Evolutionary conservation across 2,797 vertebrate species (phyloP).

Genomic region (Gila robusta): DNA sequence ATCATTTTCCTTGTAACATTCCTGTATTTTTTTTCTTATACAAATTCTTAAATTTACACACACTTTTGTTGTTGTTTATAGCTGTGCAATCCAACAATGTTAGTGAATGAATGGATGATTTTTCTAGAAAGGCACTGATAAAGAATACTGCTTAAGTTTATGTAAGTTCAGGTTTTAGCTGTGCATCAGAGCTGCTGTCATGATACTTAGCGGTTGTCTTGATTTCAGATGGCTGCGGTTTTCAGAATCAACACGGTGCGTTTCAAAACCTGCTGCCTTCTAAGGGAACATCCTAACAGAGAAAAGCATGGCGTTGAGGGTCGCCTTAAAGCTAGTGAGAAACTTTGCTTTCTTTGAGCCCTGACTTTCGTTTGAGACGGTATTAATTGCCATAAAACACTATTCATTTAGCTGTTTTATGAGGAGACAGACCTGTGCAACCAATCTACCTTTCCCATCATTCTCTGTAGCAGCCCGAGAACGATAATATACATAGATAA

Average conservation of each 20-base stretch:
- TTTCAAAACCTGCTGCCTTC: slow-evolving; percentile 2
- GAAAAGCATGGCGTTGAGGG: not conserved
- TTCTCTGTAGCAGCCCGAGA: not conserved
- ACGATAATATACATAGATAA: not conserved
- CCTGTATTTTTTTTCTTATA: no score
- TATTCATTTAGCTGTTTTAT: not conserved
- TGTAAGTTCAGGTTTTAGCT: not conserved
- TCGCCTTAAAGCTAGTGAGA: not conserved
- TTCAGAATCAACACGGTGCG: not conserved
- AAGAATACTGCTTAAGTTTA: not conserved
- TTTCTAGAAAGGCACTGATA: not conserved
- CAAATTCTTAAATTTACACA: no score
- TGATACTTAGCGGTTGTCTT: not conserved
- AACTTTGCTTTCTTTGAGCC: not conserved
- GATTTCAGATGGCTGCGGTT: not conserved
- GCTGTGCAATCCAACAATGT: not conserved
- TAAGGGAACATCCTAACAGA: not conserved
- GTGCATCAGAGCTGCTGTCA: slow-evolving; percentile 4
- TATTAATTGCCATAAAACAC: not conserved
- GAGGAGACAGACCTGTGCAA: not conserved
- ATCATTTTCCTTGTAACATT: no score
- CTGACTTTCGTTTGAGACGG: not conserved
- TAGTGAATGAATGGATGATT: not conserved
- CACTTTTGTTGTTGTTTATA: not conserved
- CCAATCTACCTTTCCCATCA: not conserved